phyloP scores from a whole-genome alignment of 2,113 vertebrate species.

The Crocuta crocuta region DNA sequence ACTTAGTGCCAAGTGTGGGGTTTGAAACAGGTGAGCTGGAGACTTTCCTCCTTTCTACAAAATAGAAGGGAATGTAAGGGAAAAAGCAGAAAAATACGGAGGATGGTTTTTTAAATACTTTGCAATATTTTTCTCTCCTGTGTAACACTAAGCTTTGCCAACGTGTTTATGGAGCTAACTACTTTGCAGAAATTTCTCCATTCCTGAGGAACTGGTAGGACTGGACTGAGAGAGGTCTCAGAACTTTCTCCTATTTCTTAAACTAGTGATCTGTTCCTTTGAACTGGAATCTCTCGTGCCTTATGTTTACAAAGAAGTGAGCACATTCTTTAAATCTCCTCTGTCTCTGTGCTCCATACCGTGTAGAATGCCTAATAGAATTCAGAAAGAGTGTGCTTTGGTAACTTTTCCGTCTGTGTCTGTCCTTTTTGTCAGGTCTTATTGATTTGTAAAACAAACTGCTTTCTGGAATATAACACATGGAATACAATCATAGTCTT shows the following conservation, averaged over 20 bases:
- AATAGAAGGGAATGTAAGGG: background rate
- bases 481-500: background rate
- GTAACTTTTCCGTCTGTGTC: background rate
- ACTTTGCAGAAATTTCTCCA: conserved; percentile 25
- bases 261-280: background rate
- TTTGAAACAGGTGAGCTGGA: conserved; percentile 93
- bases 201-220: conserved; percentile 55
- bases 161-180: background rate
- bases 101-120: background rate
- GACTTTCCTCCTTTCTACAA: background rate
- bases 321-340: background rate
- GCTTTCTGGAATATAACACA: background rate
- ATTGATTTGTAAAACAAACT: conserved; percentile 26
- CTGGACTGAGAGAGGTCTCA: background rate
- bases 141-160: background rate
- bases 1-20: conserved; percentile 90
- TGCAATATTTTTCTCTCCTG: background rate
- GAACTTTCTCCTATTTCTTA: background rate
- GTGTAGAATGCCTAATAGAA: background rate
- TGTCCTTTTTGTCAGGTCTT: background rate
- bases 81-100: background rate
- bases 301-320: background rate
- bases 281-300: background rate
- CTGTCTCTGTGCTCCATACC: background rate
- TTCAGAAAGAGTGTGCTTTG: background rate